phyloP scores from a whole-genome alignment of 2,113 vertebrate genomes.

The human (Homo sapiens) region DNA sequence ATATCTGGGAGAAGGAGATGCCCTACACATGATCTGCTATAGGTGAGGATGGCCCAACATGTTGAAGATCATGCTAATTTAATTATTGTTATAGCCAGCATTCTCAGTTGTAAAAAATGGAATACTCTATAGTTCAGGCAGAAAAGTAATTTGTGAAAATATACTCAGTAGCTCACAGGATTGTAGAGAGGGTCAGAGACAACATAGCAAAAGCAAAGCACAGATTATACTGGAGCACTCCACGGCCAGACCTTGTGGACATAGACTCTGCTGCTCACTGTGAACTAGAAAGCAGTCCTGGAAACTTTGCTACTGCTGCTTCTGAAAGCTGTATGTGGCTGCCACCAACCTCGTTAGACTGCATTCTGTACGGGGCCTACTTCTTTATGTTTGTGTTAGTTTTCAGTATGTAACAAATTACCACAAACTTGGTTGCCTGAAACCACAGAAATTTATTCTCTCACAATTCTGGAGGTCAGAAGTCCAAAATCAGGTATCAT shows the following conservation, averaged over 20 bases:
- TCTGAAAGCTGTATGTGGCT: neutral
- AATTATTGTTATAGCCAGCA: neutral
- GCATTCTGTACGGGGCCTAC: neutral
- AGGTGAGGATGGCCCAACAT: neutral
- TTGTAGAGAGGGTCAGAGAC: neutral
- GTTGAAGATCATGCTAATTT: neutral
- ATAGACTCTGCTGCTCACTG: neutral
- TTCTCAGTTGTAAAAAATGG: neutral
- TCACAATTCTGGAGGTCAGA: neutral
- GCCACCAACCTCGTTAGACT: neutral
- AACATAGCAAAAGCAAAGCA: neutral
- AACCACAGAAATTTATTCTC: neutral
- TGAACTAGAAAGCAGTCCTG: neutral
- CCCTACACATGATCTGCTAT: neutral
- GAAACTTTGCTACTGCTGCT: neutral
- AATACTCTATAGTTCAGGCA: neutral
- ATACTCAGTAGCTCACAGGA: neutral
- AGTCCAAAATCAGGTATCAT: neutral
- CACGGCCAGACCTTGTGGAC: neutral
- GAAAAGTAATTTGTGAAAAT: constrained; percentile 3
- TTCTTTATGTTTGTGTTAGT: neutral
- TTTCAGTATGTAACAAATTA: neutral
- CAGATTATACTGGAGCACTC: neutral
- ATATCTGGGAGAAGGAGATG: neutral
- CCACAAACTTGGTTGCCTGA: neutral